phyloP scores from a whole-genome alignment of 2,888 invertebrate genomes.

The Mythimna impura region DNA sequence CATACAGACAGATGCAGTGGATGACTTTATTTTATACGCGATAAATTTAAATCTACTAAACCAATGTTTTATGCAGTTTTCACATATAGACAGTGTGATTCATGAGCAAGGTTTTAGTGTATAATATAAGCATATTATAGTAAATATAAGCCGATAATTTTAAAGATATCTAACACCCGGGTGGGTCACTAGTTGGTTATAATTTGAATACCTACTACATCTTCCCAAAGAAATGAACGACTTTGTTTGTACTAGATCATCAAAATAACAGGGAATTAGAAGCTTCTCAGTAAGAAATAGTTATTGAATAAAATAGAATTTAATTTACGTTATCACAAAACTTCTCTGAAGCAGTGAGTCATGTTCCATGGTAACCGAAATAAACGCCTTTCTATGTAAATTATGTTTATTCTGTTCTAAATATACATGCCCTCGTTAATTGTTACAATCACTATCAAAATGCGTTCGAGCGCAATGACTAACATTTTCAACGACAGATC shows the following conservation, averaged over 20 bases:
- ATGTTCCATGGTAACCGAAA: conserved; percentile 33
- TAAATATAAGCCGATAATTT: no score
- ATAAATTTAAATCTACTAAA: no score
- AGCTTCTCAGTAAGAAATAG: background rate
- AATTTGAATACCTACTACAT: no score
- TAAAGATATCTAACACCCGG: no score
- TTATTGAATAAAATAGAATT: background rate
- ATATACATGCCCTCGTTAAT: conserved; percentile 52
- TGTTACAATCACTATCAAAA: conserved; percentile 33
- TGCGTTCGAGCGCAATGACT: conserved; percentile 19
- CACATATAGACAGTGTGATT: no score
- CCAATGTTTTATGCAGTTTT: no score
- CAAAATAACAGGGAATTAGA: background rate
- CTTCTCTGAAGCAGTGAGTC: conserved; percentile 38
- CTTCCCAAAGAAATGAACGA: background rate
- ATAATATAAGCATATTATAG: no score
- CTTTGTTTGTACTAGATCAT: background rate
- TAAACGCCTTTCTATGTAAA: conserved; percentile 39
- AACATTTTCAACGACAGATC: conserved; percentile 11
- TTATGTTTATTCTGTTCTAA: conserved; percentile 32
- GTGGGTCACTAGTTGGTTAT: no score
- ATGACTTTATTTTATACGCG: no score
- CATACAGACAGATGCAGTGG: no score
- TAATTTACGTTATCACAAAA: conserved; percentile 25
- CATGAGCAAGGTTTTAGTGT: no score